A percentile compares a stretch with the other conserved stretches of the same genome.
These are phyloP conservation scores for Phyllotreta cruciferae DNA, from an alignment of 2,888 invertebrate genomes.

Conservation along the genomic window DNA sequence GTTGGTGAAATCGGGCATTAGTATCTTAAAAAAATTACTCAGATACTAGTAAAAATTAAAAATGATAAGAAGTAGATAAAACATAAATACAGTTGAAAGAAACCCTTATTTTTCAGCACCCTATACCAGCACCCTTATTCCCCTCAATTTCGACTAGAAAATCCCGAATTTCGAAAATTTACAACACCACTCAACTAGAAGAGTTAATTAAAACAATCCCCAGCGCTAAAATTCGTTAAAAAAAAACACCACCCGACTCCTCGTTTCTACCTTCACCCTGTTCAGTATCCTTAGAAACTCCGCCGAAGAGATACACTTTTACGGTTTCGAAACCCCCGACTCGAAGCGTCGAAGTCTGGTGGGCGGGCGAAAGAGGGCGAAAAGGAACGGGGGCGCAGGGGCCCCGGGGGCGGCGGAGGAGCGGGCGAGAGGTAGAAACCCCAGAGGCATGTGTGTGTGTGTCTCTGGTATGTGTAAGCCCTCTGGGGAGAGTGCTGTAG, in stretches of 20 bases:
- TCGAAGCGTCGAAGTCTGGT: slow-evolving; percentile 31
- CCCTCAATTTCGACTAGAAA: too few species aligned
- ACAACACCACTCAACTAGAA: neutral
- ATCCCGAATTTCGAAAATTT: neutral
- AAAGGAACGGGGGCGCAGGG: slow-evolving; percentile 38
- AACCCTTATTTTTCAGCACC: too few species aligned
- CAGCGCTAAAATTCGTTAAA: too few species aligned
- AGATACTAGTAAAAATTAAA: too few species aligned
- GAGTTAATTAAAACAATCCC: neutral
- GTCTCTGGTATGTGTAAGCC: slow-evolving; percentile 39
- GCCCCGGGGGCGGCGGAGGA: slow-evolving; percentile 13
- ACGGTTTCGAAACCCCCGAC: slow-evolving; percentile 32
- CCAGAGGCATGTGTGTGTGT: slow-evolving; percentile 30
- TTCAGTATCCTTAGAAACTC: slow-evolving; percentile 21
- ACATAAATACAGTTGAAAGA: too few species aligned
- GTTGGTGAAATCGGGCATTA: too few species aligned
- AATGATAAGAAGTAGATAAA: too few species aligned
- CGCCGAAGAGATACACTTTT: slow-evolving; percentile 35
- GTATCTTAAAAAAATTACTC: too few species aligned
- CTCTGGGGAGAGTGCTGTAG: slow-evolving; percentile 28
- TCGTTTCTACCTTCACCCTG: slow-evolving; percentile 6
- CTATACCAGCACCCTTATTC: too few species aligned
- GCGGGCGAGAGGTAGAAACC: slow-evolving; percentile 28
- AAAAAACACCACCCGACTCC: neutral
- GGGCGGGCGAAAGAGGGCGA: slow-evolving; percentile 38